Conservation (phyloP, 2,888 invertebrate genomes). For the Trachelus troglodyta region DNA sequence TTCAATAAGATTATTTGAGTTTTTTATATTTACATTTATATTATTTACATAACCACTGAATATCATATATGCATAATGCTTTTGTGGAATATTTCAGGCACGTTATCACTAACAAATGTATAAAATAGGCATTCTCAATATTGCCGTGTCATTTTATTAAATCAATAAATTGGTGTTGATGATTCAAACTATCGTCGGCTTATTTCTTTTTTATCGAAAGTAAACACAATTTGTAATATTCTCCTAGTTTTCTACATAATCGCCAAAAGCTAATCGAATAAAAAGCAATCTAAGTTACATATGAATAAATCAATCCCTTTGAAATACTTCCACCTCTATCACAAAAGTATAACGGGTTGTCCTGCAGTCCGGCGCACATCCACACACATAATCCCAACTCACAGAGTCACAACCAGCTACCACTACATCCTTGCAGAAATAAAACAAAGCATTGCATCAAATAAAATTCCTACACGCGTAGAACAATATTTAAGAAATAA, state of each 20-base stretch:
- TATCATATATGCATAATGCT: not conserved
- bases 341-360: not conserved
- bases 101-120: not conserved
- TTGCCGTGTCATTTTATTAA: not conserved
- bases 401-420: not conserved
- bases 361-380: not conserved
- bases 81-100: not conserved
- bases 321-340: not conserved
- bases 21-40: not conserved
- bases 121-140: not conserved
- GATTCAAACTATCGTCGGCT: not conserved
- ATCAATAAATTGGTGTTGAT: not conserved
- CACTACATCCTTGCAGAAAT: not conserved
- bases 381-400: no score
- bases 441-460: not conserved
- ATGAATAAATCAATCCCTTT: not conserved
- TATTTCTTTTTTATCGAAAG: not conserved
- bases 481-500: not conserved
- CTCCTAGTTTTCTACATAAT: not conserved
- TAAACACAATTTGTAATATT: not conserved
- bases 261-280: no score
- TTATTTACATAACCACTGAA: not conserved
- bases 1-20: not conserved
- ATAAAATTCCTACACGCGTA: not conserved
- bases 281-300: not conserved